phyloP scores from a whole-genome alignment of 2,113 vertebrate species.

The Neodon shergylaensis region DNA sequence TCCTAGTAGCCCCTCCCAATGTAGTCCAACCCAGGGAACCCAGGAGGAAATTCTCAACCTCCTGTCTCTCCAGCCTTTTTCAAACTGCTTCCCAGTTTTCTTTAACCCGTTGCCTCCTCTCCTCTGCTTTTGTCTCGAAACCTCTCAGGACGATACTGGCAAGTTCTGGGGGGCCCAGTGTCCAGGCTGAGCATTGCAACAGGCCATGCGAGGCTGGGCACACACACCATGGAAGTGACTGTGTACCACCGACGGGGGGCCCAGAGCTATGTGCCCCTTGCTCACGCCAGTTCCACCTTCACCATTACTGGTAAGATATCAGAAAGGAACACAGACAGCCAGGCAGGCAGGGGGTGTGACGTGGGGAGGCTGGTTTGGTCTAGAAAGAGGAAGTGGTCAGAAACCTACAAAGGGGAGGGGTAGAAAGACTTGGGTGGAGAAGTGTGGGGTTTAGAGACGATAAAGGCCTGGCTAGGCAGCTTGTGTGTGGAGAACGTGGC shows the following conservation, averaged over 20 bases:
- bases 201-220: slow-evolving; percentile 87
- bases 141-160: slow-evolving; percentile 92
- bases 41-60: neutral
- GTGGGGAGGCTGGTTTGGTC: neutral
- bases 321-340: neutral
- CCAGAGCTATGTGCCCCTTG: slow-evolving; percentile 92
- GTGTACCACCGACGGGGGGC: slow-evolving; percentile 92
- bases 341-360: neutral
- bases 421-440: slow-evolving; percentile 25
- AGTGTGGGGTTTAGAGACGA: neutral
- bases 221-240: slow-evolving; percentile 94
- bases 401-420: neutral
- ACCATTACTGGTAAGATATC: slow-evolving; percentile 90
- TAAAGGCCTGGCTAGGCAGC: neutral
- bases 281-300: slow-evolving; percentile 89
- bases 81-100: neutral
- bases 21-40: neutral
- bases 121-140: slow-evolving; percentile 28
- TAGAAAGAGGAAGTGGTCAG: neutral
- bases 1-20: neutral
- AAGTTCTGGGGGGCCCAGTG: slow-evolving; percentile 91
- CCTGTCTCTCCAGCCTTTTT: slow-evolving; percentile 2
- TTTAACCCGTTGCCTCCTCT: neutral
- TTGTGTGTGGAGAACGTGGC: neutral
- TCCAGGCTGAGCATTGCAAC: slow-evolving; percentile 91